Percentiles rank a stretch among this genome's conserved stretches.
Evolutionary conservation across 2,888 invertebrate species (phyloP).

Genomic region (Itoplectis maculator): DNA sequence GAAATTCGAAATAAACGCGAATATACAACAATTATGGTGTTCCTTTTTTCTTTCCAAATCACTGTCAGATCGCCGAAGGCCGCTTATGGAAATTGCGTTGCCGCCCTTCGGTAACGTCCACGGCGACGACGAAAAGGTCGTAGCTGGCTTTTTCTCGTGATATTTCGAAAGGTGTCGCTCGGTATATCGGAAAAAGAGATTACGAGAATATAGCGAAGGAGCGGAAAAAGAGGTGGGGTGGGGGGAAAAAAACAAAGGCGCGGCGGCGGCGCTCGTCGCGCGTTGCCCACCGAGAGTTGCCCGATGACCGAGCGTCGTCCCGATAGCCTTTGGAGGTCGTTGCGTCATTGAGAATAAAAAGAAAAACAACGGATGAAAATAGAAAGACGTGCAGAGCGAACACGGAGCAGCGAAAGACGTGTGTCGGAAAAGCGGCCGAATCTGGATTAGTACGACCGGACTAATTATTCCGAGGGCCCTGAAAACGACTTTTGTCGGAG

Average conservation of each 20-base stretch:
- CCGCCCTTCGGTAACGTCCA: conserved; percentile 14
- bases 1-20: too few species aligned
- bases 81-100: conserved; percentile 1
- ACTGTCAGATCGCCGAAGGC: background rate
- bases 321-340: conserved; percentile 61
- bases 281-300: too few species aligned
- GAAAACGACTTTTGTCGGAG: background rate
- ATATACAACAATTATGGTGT: too few species aligned
- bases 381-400: background rate
- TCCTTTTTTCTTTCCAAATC: too few species aligned
- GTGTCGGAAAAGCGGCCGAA: conserved; percentile 11
- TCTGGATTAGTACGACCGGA: background rate
- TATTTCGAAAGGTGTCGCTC: conserved; percentile 58
- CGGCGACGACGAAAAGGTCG: conserved; percentile 41
- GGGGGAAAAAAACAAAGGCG: background rate
- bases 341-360: conserved; percentile 37
- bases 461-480: conserved; percentile 1
- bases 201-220: conserved; percentile 41
- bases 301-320: conserved; percentile 32
- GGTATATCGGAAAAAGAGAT: conserved; percentile 34
- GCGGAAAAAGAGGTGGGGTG: conserved; percentile 1
- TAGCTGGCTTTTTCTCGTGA: conserved; percentile 34
- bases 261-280: conserved; percentile 32
- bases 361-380: conserved; percentile 19
- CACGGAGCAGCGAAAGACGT: background rate